Evolutionary conservation across 2,113 vertebrate genomes (phyloP).

Genomic region (Gadus macrocephalus): DNA sequence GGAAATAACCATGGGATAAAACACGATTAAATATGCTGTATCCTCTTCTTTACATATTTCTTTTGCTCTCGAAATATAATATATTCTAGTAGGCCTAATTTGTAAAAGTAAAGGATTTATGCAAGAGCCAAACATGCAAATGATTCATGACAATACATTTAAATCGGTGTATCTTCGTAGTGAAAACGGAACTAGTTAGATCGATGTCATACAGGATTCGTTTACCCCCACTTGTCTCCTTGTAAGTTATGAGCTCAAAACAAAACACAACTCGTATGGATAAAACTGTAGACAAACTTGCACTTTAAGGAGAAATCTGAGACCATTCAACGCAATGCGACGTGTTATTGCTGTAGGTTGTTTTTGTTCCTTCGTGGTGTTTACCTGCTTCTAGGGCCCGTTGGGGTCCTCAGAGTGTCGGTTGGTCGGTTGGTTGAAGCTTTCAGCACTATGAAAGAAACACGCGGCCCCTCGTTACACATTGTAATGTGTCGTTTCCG

Average conservation of each 20-base stretch:
- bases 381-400: not conserved
- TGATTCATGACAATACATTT: too few relatives aligned
- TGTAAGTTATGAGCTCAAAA: too few relatives aligned
- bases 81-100: constrained; percentile 6
- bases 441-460: not conserved
- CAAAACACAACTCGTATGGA: too few relatives aligned
- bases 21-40: not conserved
- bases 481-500: not conserved
- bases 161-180: too few relatives aligned
- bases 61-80: constrained; percentile 11
- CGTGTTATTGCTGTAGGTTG: constrained; percentile 6
- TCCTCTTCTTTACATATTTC: constrained; percentile 12
- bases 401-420: not conserved
- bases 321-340: constrained; percentile 18
- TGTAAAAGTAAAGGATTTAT: constrained; percentile 38
- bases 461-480: not conserved
- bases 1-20: constrained; percentile 21
- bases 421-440: not conserved
- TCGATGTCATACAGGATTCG: too few relatives aligned
- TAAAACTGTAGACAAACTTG: constrained; percentile 26
- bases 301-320: constrained; percentile 52
- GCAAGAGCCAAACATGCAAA: constrained; percentile 30
- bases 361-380: constrained; percentile 8
- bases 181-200: too few relatives aligned
- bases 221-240: too few relatives aligned